A percentile compares a stretch with the other conserved stretches of the same genome.
Conservation (phyloP, 2,113 vertebrate genomes). For the Tachysurus vachellii region DNA sequence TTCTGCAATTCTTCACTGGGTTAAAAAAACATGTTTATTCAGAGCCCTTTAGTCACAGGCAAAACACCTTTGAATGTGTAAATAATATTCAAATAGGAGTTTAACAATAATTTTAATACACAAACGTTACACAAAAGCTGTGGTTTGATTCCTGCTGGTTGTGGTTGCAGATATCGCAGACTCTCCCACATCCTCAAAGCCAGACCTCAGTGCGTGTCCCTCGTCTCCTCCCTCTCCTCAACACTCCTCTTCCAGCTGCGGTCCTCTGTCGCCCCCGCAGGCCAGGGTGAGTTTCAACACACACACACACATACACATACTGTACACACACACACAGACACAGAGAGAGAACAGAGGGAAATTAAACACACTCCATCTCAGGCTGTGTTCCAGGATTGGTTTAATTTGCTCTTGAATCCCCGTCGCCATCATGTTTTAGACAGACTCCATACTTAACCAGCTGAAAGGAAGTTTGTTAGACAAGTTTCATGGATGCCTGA, state of each 20-base stretch:
- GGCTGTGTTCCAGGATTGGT: not conserved
- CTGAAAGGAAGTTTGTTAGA: constrained; percentile 7
- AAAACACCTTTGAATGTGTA: no score
- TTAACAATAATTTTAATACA: not conserved
- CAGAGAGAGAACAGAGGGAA: not conserved
- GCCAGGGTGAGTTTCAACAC: constrained; percentile 73
- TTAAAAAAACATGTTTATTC: no score
- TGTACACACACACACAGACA: not conserved
- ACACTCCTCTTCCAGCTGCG: constrained; percentile 74
- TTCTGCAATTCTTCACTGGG: no score
- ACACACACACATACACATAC: not conserved
- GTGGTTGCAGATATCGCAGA: constrained; percentile 72
- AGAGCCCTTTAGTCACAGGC: no score
- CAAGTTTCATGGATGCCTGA: not conserved
- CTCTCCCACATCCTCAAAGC: constrained; percentile 76
- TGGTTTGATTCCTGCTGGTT: not conserved
- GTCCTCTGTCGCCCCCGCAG: constrained; percentile 71
- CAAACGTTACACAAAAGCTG: not conserved
- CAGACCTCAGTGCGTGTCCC: constrained; percentile 88
- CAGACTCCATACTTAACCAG: no score
- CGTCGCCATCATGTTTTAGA: not conserved
- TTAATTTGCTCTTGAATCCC: not conserved
- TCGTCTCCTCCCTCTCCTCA: constrained; percentile 77
- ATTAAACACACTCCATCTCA: not conserved
- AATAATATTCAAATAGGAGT: not conserved